Conservation (phyloP, 1,140 invertebrate genomes). For the Aphaenogaster rudis region DNA sequence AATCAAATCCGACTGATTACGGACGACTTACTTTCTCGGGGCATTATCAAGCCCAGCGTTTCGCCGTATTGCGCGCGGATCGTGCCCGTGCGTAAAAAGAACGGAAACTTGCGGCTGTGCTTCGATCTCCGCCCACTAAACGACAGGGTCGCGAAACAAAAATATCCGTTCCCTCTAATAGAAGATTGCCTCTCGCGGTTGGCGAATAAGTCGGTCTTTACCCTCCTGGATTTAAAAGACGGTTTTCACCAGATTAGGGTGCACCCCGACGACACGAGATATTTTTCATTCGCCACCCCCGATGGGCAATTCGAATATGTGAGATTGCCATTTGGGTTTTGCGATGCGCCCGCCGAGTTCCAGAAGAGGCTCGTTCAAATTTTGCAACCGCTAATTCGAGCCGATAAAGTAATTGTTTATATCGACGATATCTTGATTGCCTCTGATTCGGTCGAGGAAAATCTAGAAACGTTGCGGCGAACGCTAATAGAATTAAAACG, state of each 20-base stretch:
- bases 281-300: background rate
- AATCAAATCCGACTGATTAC: background rate
- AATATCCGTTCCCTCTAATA: background rate
- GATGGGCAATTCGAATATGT: background rate
- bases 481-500: background rate
- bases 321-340: background rate
- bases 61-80: background rate
- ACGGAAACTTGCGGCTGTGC: background rate
- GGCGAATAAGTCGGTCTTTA: background rate
- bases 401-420: background rate
- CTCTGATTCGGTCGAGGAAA: background rate
- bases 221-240: background rate
- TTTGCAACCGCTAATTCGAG: background rate
- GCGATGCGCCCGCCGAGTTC: background rate
- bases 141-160: background rate
- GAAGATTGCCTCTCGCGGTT: background rate
- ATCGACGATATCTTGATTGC: constrained; percentile 20
- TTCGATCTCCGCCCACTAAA: background rate
- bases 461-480: background rate
- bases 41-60: background rate
- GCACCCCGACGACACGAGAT: background rate
- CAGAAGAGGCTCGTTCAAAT: background rate
- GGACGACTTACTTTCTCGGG: background rate
- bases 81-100: background rate
- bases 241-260: background rate